Evolutionary conservation across 2,888 invertebrate species (phyloP).

Genomic region (Myopa testacea): DNA sequence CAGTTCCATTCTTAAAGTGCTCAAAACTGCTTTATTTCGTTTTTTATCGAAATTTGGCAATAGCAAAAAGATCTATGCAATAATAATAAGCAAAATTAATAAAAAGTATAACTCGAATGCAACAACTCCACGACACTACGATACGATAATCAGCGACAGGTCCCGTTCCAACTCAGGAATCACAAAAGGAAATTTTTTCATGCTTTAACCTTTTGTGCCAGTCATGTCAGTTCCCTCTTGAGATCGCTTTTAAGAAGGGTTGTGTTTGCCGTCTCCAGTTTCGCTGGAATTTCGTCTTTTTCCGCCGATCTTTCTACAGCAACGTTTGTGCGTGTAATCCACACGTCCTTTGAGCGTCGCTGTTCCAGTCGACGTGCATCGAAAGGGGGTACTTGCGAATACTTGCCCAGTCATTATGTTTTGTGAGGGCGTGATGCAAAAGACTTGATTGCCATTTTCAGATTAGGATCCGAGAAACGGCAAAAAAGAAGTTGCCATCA

Average conservation of each 20-base stretch:
- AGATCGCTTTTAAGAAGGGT: slow-evolving; percentile 17
- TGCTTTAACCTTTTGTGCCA: slow-evolving; percentile 24
- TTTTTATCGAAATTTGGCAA: slow-evolving; percentile 23
- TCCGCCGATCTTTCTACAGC: slow-evolving; percentile 35
- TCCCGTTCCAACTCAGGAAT: background rate
- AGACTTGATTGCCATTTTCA: slow-evolving; percentile 62
- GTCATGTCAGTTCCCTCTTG: slow-evolving; percentile 30
- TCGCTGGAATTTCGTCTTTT: slow-evolving; percentile 45
- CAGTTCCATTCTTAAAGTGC: background rate
- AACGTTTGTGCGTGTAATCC: slow-evolving; percentile 43
- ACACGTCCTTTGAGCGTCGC: slow-evolving; percentile 42
- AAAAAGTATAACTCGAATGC: slow-evolving; percentile 18
- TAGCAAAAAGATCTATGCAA: slow-evolving; percentile 2
- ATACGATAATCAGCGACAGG: slow-evolving; percentile 32
- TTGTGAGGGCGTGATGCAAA: background rate
- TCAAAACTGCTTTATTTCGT: slow-evolving; percentile 17
- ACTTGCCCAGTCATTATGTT: background rate
- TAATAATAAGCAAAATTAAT: background rate
- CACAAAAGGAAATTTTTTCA: slow-evolving; percentile 14
- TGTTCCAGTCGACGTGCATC: background rate
- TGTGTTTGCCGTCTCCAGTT: slow-evolving; percentile 27
- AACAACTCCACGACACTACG: slow-evolving; percentile 16
- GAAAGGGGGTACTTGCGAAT: background rate
- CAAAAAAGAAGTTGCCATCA: slow-evolving; percentile 57
- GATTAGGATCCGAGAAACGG: slow-evolving; percentile 60